Evolutionary conservation across 53 echinoderm and acorn worm genomes (phyloP), one percentile per base, ranked within the genome.

Genomic region (Zoroaster sp.): DNA sequence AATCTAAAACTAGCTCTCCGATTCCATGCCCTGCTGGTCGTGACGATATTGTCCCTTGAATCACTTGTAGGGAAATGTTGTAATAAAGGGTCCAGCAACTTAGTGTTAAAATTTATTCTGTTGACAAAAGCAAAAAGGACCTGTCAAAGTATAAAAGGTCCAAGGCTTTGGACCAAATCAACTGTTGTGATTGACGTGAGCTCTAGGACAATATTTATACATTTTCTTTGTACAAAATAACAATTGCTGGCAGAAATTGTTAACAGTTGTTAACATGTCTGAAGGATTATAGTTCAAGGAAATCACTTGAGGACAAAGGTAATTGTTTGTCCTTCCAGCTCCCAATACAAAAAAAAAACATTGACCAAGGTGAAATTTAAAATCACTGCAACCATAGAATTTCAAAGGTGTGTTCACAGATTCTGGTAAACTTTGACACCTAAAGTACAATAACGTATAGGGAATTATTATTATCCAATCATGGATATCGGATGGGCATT

Each of bases 201-300:
- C 52, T 77, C 35, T 49, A 41, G 17, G 75, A 75, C 77, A 31
- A 21, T 43, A 75, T 21, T 28, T 13, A 25, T 42, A 4, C 45
- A 45, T 77, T 77, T 52, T 15, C 77, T 77, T 54, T 77, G 13
- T 52, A 53, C 38, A 1, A 3, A 36, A 34, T 36, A 77, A 37
- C 77, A 11, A 77, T 54, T 35, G 21, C 54, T 52, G 55, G 20
- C 33, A 3, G 46, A 75, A 42, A 42, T 40, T n/a, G 25, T 23
- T 40, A 39, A 28, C 38, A 15, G 33, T 34, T 34, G 20, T 35
- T 18, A 71, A 77, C n/a, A 36, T 13, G 31, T 10, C 21, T 43
- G 43, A 75, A 46, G 75, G 75, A 46, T 75, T 75, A 49, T 75
- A 75, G 46, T 75, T 75, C 75, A 75, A 75, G 46, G 75, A 14